phyloP scores from a whole-genome alignment of 2,113 vertebrate genomes.

The Notarius lentiginosus region DNA sequence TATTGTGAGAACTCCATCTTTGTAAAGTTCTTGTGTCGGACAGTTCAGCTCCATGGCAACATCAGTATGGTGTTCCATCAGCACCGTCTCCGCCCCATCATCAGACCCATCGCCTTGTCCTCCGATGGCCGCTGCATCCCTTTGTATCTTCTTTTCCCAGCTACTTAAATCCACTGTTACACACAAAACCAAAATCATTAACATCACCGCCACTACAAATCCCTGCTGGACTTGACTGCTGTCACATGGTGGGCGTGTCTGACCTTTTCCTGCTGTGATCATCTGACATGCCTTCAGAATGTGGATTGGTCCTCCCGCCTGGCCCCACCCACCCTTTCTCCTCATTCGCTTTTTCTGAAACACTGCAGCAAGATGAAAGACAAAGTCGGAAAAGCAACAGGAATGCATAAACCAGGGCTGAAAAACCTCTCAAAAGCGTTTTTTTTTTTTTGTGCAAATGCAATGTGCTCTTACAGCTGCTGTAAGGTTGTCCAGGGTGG shows the following conservation, averaged over 20 bases:
- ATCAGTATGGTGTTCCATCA: constrained; percentile 82
- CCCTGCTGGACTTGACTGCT: not conserved
- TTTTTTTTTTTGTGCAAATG: not conserved
- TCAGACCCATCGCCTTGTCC: constrained; percentile 71
- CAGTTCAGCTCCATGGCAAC: constrained; percentile 74
- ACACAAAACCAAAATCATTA: constrained; percentile 11
- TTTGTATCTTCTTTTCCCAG: constrained; percentile 89
- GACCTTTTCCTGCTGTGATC: constrained; percentile 83
- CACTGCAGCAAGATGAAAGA: constrained; percentile 63
- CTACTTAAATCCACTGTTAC: constrained; percentile 83
- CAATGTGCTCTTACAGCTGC: constrained; percentile 55
- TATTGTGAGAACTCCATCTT: constrained; percentile 86
- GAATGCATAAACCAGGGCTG: not conserved
- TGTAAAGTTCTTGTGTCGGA: constrained; percentile 79
- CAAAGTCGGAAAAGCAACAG: not conserved
- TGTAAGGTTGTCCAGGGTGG: constrained; percentile 77
- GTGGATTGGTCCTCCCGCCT: constrained; percentile 81
- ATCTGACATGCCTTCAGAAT: constrained; percentile 83
- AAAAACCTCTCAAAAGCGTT: not conserved
- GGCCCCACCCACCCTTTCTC: constrained; percentile 75
- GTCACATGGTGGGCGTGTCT: not conserved
- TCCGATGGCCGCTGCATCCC: constrained; percentile 70
- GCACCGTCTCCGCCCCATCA: constrained; percentile 69
- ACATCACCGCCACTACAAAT: too few relatives aligned
- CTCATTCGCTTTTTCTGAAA: constrained; percentile 82